These are phyloP conservation scores for Spilogale gracilis DNA, from an alignment of 2,113 vertebrate genomes.

Conservation along the genomic window DNA sequence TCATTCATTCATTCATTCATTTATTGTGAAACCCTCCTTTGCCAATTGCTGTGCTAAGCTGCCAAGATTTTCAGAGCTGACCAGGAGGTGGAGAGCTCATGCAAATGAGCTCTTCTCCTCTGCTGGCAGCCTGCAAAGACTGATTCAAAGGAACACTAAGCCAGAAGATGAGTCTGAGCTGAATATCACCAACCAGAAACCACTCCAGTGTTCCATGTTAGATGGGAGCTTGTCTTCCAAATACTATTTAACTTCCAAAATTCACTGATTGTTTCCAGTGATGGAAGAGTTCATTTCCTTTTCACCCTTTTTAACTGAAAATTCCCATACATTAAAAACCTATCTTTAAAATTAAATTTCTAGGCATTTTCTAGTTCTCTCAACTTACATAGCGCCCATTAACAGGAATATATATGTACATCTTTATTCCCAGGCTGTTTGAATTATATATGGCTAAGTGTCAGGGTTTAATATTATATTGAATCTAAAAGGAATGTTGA, in stretches of 20 bases:
- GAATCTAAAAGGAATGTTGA: conserved; percentile 67
- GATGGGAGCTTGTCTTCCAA: conserved; percentile 34
- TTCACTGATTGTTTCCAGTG: conserved; percentile 12
- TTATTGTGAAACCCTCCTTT: conserved; percentile 20
- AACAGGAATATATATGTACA: background rate
- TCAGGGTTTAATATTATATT: conserved; percentile 60
- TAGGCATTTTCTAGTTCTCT: background rate
- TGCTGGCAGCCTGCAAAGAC: conserved; percentile 55
- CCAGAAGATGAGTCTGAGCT: conserved; percentile 50
- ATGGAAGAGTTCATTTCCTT: conserved; percentile 8
- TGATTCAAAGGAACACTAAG: conserved; percentile 69
- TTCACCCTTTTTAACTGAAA: conserved; percentile 6
- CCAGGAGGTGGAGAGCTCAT: conserved; percentile 72
- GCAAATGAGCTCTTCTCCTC: conserved; percentile 67
- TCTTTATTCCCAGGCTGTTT: conserved; percentile 64
- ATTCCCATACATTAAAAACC: conserved; percentile 17
- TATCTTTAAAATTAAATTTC: conserved; percentile 72
- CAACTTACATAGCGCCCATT: conserved; percentile 30
- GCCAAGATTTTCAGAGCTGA: conserved; percentile 77
- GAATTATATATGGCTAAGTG: conserved; percentile 66
- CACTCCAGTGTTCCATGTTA: background rate
- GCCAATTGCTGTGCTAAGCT: conserved; percentile 64
- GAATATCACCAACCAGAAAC: conserved; percentile 59
- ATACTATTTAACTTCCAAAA: conserved; percentile 51
- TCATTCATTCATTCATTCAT: too few relatives aligned